These are phyloP conservation scores for Serinus canaria DNA, from an alignment of 2,113 vertebrate genomes.

Conservation along the genomic window DNA sequence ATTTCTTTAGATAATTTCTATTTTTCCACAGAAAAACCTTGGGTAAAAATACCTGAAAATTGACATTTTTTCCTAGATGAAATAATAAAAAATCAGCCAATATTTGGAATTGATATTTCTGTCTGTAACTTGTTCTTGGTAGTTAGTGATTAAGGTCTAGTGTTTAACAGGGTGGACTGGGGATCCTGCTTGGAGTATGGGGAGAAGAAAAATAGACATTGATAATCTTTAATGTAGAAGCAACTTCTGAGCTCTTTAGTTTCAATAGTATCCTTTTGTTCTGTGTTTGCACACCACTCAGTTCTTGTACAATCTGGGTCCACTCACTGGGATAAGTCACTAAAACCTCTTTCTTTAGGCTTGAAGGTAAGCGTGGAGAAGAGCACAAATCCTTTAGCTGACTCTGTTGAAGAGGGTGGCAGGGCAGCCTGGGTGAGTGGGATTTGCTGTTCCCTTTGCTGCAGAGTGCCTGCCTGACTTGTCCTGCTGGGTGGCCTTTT, in stretches of 20 bases:
- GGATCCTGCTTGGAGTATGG: background rate
- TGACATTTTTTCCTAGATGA: background rate
- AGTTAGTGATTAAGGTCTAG: background rate
- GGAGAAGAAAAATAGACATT: background rate
- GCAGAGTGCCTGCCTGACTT: background rate
- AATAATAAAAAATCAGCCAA: background rate
- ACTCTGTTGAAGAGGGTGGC: background rate
- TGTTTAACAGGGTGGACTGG: background rate
- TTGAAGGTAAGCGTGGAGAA: background rate
- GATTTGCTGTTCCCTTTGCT: slow-evolving; percentile 10
- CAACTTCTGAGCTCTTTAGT: background rate
- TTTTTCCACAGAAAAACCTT: background rate
- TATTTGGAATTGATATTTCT: background rate
- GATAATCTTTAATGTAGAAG: background rate
- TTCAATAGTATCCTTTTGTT: background rate
- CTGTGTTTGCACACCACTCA: background rate
- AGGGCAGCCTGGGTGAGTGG: slow-evolving; percentile 13
- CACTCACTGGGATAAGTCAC: background rate
- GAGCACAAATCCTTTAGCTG: background rate
- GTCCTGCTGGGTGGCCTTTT: background rate
- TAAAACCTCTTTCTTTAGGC: background rate
- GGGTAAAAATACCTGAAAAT: background rate
- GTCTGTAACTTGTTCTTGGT: background rate
- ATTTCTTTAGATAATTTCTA: background rate
- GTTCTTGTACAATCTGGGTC: background rate